Evolutionary conservation across 35 echinoderm and acorn worm species (phyloP), one percentile per base, ranked within the genome.

Genomic region (Amphiura filiformis): DNA sequence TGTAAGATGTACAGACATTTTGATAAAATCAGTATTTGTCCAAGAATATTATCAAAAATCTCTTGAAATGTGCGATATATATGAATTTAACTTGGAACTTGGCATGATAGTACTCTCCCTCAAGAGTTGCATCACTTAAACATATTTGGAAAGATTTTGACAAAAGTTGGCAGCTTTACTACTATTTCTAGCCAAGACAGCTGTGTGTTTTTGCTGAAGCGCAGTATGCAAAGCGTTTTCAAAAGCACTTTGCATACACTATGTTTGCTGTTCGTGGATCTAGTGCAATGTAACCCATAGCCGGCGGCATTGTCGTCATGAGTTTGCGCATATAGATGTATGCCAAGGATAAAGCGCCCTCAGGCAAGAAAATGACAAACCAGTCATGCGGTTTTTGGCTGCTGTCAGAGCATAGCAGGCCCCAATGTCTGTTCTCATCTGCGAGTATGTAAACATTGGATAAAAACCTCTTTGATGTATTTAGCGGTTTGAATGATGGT

Each of bases 241-340:
- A 26, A 70, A 18, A 70, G 26, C 61, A 70, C 61, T 70, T 70
- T 70, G 28, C 15, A 18, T 70, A 70, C 61, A 70, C 26, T 23
- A 70, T 70, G 28, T 70, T 70, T 30, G 17, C 15, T 70, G 61
- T 70, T 1, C 61, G 15, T 70, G 41, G 28, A 70, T 70, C 7
- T 70, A 70, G 61, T 70, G 61, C 61, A 70, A 70, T 70, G 61
- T 70, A 26, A 70, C 61, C 26, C 17, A n/a, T 70, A 70, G 61
- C 61, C 61, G 7, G 28, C 26, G 28, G 61, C 61, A 23, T 70
- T 70, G 28, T 70, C 61, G 28, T 70, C 61, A 70, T 30, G 61
- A 70, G 61, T 70, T 70, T 18, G 61, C 28, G 61, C 61, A 70
- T 70, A 11, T 70, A 70, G 61, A 70, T 70, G 17, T 70, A 70